Base-by-base conservation (phyloP, 2,888 invertebrate species). In the Baronia brevicornis region DNA sequence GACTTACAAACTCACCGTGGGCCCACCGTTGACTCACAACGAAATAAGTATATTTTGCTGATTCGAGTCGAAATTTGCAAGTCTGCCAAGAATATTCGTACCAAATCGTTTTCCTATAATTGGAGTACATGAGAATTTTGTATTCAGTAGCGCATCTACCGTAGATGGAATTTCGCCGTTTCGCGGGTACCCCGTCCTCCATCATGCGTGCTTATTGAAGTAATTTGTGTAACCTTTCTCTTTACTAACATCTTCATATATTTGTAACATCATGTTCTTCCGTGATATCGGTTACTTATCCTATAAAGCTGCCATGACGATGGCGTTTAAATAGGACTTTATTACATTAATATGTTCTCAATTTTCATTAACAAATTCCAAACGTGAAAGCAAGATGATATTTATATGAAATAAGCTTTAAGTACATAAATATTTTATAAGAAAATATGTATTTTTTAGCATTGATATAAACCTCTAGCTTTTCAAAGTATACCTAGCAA, bases 61-160 rank as follows among this genome's bases (percentile, higher is more conserved):
- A 82, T 80, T 80, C 73, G 60, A 72, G 70, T 58, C 65, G 61
- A 77, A 78, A 82, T 82, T 82, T 84, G 82, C 82, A 84, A 84
- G 79, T 84, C 78, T 80, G 82, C 82, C 82, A 82, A 82, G 80
- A 80, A 82, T 80, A 82, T 84, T 80, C 74, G 71, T 79, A 80
- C 70, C 77, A 82, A 82, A 84, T 84, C 82, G 82, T 84, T 84
- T 84, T 84, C 82, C 82, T 82, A 82, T 84, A 84, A 84, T 84
- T 84, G 82, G 82, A 82, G 79, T 82, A 82, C 80, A 82, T 84
- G 73, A 79, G 80, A 80, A 84, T 84, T 52, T 82, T 79, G 82
- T 84, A 84, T 84, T 84, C 82, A 80, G 80, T 71, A 63, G 78
- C 78, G 79, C 78, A 78, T 79, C 77, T 63, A 73, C 68, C 61